Evolutionary conservation across 2,797 vertebrate genomes (phyloP), one percentile per base, ranked within the genome.

Genomic region (Masticophis lateralis): DNA sequence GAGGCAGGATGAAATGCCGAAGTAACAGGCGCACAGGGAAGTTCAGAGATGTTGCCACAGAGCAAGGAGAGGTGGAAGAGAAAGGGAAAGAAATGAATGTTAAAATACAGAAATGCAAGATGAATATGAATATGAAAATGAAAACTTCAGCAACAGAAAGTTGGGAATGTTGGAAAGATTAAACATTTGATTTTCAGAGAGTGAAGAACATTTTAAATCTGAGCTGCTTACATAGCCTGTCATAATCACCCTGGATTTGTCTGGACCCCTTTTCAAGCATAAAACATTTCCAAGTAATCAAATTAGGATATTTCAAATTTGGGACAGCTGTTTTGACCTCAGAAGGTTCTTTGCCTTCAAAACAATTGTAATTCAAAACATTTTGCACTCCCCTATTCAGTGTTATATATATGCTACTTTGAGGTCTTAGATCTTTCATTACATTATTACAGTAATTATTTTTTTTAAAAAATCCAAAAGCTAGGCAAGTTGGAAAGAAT

Each of bases 21-120:
- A 97, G 97, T 97, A 93, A 96, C 96, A 97, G 97, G 93, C 25
- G 91, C 94, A 95, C 91, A 96, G 89, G 96, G 14, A 92, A 93
- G 97, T 94, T 95, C 27, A 0, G 0, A 88, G 79, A 43, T 47
- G 20, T 83, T 83, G 74, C 37, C 74, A 83, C 37, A 83, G 88
- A 95, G 63, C 93, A 96, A 96, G 89, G 69, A 5, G 95, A 93
- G 94, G 2, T 55, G 90, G 95, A 91, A 94, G 88, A 94, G 94
- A 94, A 97, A 95, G 22, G 66, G 25, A 56, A 0, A 0, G 9
- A 92, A 92, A 0, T 88, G 86, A 95, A 90, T 1, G 87, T 22
- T 4, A 1, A 93, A 86, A 66, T 55, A 53, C 37, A 28, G 3
- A 53, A 56, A 56, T 53, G 47, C 1, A 83, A 63, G 79, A 32